phyloP scores from a whole-genome alignment of 2,888 invertebrate species.

The Archaeoteleia sp. region DNA sequence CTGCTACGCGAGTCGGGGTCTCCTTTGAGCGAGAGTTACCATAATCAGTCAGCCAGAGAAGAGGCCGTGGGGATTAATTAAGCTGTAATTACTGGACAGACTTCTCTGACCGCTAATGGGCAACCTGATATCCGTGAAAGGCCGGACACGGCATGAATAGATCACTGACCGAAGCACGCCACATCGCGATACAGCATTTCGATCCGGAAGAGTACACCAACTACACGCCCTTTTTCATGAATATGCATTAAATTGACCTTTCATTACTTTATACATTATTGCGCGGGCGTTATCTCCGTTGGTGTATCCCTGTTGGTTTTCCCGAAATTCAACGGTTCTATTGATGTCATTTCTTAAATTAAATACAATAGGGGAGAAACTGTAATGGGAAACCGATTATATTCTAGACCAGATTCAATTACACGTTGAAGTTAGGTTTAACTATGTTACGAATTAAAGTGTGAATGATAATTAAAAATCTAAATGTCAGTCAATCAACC shows the following conservation, averaged over 20 bases:
- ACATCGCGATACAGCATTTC: slow-evolving; percentile 21
- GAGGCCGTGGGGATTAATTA: slow-evolving; percentile 71
- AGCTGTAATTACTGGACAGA: slow-evolving; percentile 73
- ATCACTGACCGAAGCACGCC: slow-evolving; percentile 34
- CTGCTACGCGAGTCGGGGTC: slow-evolving; percentile 9
- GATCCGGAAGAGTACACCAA: slow-evolving; percentile 29
- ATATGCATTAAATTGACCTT: slow-evolving; percentile 34
- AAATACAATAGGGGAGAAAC: too few species aligned
- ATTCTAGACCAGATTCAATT: too few species aligned
- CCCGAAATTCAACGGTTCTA: too few species aligned
- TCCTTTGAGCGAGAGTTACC: slow-evolving; percentile 51
- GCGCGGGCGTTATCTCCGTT: too few species aligned
- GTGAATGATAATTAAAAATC: too few species aligned
- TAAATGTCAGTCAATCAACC: too few species aligned
- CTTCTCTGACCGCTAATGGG: slow-evolving; percentile 71
- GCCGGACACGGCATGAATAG: slow-evolving; percentile 60
- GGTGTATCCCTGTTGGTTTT: too few species aligned
- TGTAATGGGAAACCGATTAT: too few species aligned
- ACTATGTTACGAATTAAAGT: too few species aligned
- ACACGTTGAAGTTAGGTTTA: too few species aligned
- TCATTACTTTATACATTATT: too few species aligned
- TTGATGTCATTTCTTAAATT: too few species aligned
- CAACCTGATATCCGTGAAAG: slow-evolving; percentile 73
- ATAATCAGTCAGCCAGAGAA: slow-evolving; percentile 68
- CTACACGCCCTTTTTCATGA: slow-evolving; percentile 29